Percentiles rank a stretch among this genome's conserved stretches.
Evolutionary conservation across 1,140 invertebrate genomes (phyloP).

Genomic region (Ceratoteleas bidentatus): DNA sequence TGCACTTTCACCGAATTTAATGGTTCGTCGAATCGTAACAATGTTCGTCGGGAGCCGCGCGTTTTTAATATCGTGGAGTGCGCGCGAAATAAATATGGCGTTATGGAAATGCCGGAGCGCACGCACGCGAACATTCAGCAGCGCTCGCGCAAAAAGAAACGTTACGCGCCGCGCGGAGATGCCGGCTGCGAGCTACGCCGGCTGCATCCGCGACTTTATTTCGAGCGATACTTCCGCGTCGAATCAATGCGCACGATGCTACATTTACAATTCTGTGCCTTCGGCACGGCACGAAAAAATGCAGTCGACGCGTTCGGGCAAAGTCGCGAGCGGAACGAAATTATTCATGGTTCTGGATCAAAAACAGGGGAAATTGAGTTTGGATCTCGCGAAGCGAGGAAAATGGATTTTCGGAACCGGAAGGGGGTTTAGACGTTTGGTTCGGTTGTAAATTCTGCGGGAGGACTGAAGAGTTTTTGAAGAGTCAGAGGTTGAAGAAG

Average conservation of each 20-base stretch:
- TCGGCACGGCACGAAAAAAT: slow-evolving; percentile 16
- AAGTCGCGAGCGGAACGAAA: slow-evolving; percentile 12
- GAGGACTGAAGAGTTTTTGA: no score
- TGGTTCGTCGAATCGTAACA: slow-evolving; percentile 47
- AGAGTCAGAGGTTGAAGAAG: no score
- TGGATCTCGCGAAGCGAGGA: no score
- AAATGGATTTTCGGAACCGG: no score
- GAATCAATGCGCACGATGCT: slow-evolving; percentile 28
- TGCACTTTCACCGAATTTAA: slow-evolving; percentile 45
- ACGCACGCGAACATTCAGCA: slow-evolving; percentile 49
- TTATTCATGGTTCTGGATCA: slow-evolving; percentile 18
- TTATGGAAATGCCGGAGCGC: slow-evolving; percentile 45
- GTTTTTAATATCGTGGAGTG: slow-evolving; percentile 66
- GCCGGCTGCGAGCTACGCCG: slow-evolving; percentile 24
- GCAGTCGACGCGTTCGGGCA: slow-evolving; percentile 18
- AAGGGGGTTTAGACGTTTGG: no score
- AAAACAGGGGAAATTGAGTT: not conserved
- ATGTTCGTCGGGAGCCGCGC: slow-evolving; percentile 35
- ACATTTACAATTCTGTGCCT: slow-evolving; percentile 36
- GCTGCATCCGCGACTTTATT: slow-evolving; percentile 39
- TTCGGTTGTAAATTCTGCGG: no score
- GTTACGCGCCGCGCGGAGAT: slow-evolving; percentile 16
- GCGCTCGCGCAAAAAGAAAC: slow-evolving; percentile 26
- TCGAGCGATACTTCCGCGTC: slow-evolving; percentile 19
- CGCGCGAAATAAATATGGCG: slow-evolving; percentile 46